Evolutionary conservation across 2,797 vertebrate genomes (phyloP), one percentile per base, ranked within the genome.

Genomic region (Gallinago nigripennis): DNA sequence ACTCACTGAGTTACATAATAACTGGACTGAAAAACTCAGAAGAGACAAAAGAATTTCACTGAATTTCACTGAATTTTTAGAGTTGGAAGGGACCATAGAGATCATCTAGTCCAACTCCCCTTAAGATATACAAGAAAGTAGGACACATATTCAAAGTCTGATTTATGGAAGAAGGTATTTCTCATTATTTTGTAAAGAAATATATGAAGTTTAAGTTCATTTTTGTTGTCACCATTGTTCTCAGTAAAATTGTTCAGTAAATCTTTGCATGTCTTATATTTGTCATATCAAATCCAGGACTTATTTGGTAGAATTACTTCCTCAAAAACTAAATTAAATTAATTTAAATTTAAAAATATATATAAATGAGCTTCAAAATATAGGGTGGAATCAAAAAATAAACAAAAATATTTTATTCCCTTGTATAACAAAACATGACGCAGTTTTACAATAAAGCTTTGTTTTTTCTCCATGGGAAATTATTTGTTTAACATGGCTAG

Each of bases 81-180:
- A 43, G 16, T 43, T 43, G 41, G 41, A 43, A 43, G 41, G 41
- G 41, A 43, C 16, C 41, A 43, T 43, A 43, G 41, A 43, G 41
- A 43, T 43, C 41, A 43, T 43, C 41, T 43, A 43, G 41, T 17
- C 41, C 41, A 43, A 43, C 41, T 43, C 41, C 41, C 41, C 16
- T 43, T 43, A 43, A 79, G 13, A 16, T 10, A 21, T 4, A 37
- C 4, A 30, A 31, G 7, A 57, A 86, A 81, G 23, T 50, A 30
- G n/a, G 21, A 48, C 3, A 30, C 16, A 2, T 21, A 48, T 1
- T 48, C 17, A 21, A 28, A 0, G 1, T 28, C 12, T 45, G 9
- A 63, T 11, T 56, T 45, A 31, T 0, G 1, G 31, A 87, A 73
- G 8, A 83, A 58, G 2, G 2, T 30, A 50, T 25, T 81, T 33